Evolutionary conservation across 2,113 vertebrate species (phyloP).

Genomic region (Cochlearius cochlearius): DNA sequence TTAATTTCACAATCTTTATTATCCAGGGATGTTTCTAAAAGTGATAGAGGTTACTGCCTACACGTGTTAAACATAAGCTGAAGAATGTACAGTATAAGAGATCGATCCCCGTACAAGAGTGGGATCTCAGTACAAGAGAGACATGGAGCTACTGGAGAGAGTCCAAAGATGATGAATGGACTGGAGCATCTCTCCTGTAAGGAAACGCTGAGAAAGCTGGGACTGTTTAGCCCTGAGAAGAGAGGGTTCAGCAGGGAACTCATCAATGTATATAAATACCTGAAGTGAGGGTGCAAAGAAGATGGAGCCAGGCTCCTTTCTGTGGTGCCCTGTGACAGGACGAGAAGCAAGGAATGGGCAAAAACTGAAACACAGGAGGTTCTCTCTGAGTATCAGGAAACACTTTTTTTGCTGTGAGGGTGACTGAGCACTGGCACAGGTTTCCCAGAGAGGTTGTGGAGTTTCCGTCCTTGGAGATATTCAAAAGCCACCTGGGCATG

Average conservation of each 20-base stretch:
- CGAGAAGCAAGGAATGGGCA: neutral
- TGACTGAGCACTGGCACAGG: neutral
- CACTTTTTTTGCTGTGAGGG: neutral
- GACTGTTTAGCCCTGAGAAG: neutral
- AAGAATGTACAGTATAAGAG: neutral
- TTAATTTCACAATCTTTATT: neutral
- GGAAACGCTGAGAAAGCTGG: neutral
- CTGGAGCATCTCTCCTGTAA: neutral
- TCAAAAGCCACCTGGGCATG: neutral
- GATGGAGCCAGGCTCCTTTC: neutral
- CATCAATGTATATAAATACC: neutral
- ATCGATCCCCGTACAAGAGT: neutral
- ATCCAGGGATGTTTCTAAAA: neutral
- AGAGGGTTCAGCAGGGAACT: neutral
- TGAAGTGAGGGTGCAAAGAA: neutral
- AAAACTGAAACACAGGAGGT: neutral
- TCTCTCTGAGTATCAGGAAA: neutral
- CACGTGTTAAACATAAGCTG: neutral
- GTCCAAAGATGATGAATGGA: neutral
- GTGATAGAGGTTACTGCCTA: neutral
- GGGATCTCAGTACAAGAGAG: neutral
- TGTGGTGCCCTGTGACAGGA: neutral
- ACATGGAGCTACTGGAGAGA: neutral
- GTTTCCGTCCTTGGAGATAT: neutral
- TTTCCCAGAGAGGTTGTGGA: neutral